Evolutionary conservation across 2,888 invertebrate species (phyloP).

Genomic region (Drosophila siamana): DNA sequence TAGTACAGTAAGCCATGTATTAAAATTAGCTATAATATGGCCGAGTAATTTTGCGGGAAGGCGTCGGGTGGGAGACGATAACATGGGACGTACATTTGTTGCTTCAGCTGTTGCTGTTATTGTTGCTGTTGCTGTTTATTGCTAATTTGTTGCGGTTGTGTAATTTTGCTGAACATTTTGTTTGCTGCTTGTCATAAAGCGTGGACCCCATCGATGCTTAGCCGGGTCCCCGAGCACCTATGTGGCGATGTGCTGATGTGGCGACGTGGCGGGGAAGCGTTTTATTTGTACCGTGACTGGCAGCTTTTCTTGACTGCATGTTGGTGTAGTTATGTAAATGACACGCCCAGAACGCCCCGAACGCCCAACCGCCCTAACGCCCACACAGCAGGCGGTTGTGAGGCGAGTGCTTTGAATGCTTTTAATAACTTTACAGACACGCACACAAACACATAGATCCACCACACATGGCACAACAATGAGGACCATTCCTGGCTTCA

Average conservation of each 20-base stretch:
- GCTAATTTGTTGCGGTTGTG: constrained; percentile 74
- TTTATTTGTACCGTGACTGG: constrained; percentile 39
- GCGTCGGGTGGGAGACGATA: background rate
- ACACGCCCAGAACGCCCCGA: constrained; percentile 41
- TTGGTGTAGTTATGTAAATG: constrained; percentile 71
- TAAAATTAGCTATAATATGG: constrained; percentile 24
- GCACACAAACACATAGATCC: constrained; percentile 27
- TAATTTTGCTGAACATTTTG: constrained; percentile 57
- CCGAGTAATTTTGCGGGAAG: constrained; percentile 20
- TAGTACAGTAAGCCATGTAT: too few relatives aligned
- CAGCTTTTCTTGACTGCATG: constrained; percentile 9
- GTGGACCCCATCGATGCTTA: constrained; percentile 28
- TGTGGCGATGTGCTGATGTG: background rate
- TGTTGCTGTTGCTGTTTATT: constrained; percentile 36
- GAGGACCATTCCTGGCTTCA: background rate
- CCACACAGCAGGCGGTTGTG: constrained; percentile 23
- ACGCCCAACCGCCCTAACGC: constrained; percentile 5
- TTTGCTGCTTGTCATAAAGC: constrained; percentile 31
- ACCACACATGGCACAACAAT: constrained; percentile 7
- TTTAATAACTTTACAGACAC: constrained; percentile 75
- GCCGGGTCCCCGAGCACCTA: constrained; percentile 27
- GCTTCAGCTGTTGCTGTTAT: constrained; percentile 18
- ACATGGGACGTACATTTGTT: constrained; percentile 29
- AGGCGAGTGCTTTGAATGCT: constrained; percentile 71
- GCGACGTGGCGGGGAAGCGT: background rate